phyloP scores from a whole-genome alignment of 2,113 vertebrate species.

The Cyrtonyx montezumae region DNA sequence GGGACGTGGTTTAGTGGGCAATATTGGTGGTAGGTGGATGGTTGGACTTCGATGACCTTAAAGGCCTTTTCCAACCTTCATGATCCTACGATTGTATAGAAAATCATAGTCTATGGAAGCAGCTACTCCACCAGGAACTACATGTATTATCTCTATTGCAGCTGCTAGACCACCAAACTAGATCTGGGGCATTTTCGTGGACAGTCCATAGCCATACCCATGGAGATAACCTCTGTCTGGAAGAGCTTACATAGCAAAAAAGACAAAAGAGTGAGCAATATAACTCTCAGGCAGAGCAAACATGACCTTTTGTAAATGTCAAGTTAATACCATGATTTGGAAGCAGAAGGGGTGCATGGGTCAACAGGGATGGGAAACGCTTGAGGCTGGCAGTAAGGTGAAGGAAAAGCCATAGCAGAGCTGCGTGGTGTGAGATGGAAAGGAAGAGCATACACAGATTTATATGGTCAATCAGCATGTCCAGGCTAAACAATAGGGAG shows the following conservation, averaged over 20 bases:
- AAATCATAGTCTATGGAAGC: neutral
- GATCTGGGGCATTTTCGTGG: neutral
- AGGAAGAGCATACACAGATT: fast-evolving
- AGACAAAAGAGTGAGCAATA: constrained; percentile 18
- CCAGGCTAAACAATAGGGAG: fast-evolving
- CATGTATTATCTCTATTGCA: neutral
- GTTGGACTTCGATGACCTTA: too few species aligned
- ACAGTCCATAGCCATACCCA: neutral
- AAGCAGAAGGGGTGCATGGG: constrained; percentile 27
- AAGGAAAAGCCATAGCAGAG: neutral
- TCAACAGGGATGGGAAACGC: neutral
- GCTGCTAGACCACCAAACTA: neutral
- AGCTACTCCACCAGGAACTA: neutral
- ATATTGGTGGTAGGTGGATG: too few species aligned
- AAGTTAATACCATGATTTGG: constrained; percentile 57
- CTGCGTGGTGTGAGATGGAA: neutral
- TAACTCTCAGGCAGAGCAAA: constrained; percentile 40
- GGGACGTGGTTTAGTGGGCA: too few species aligned
- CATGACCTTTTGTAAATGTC: constrained; percentile 64
- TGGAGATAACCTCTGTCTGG: constrained; percentile 13
- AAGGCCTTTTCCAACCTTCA: too few species aligned
- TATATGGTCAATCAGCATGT: neutral
- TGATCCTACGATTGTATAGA: too few species aligned
- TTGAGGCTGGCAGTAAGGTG: neutral
- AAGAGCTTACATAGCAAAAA: constrained; percentile 15